Conservation (phyloP, 2,113 vertebrate genomes). For the Raja brachyura region DNA sequence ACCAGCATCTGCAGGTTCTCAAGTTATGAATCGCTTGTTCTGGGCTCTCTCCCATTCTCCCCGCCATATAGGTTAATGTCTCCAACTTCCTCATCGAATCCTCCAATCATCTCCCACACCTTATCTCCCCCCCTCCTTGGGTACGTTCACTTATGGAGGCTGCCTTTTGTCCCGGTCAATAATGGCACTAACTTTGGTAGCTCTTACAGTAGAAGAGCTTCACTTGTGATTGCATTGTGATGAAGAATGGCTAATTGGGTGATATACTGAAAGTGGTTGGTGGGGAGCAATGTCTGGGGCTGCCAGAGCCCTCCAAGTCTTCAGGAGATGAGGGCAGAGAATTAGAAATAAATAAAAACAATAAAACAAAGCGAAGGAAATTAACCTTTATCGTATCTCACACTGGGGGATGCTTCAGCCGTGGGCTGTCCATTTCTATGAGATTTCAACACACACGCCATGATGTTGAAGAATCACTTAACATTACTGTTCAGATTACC, state of each 20-base stretch:
- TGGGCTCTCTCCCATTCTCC: no score
- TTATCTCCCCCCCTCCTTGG: no score
- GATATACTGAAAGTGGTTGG: not conserved
- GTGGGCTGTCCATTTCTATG: not conserved
- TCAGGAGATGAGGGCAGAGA: not conserved
- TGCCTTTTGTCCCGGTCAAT: no score
- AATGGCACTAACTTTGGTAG: not conserved
- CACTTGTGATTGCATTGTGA: not conserved
- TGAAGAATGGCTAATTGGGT: not conserved
- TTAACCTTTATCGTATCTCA: not conserved
- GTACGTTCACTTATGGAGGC: no score
- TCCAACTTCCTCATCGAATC: no score
- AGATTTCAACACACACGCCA: not conserved
- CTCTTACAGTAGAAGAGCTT: not conserved
- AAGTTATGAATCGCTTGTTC: no score
- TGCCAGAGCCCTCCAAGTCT: not conserved
- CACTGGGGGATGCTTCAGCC: not conserved
- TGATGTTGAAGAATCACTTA: not conserved
- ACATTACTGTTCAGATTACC: not conserved
- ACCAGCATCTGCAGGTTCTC: no score
- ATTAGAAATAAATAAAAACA: slow-evolving; percentile 1
- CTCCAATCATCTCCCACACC: no score
- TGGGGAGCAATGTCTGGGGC: not conserved
- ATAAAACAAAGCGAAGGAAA: not conserved
- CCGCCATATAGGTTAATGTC: no score